Evolutionary conservation across 2,888 invertebrate genomes (phyloP).

Genomic region (Drosophila lacicola): DNA sequence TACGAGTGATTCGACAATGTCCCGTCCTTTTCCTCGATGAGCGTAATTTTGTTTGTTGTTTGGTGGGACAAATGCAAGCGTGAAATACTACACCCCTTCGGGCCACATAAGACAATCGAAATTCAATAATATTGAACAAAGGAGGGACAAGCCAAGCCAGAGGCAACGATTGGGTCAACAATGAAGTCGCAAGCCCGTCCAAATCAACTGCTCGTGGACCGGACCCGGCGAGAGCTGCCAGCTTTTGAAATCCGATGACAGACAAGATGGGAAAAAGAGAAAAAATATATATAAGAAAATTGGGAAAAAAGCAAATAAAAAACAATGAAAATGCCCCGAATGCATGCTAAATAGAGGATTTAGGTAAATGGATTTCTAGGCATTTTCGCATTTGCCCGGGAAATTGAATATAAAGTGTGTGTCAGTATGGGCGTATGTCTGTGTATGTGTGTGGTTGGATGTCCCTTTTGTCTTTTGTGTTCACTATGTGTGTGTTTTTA

Average conservation of each 20-base stretch:
- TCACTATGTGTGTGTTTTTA: slow-evolving; percentile 32
- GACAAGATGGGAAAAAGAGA: slow-evolving; percentile 30
- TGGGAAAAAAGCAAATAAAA: slow-evolving; percentile 59
- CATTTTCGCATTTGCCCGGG: slow-evolving; percentile 75
- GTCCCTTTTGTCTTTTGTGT: slow-evolving; percentile 40
- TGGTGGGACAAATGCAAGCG: slow-evolving; percentile 33
- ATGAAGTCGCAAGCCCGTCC: slow-evolving; percentile 56
- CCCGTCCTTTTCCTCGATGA: slow-evolving; percentile 19
- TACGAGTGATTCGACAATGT: slow-evolving; percentile 16
- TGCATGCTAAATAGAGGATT: slow-evolving; percentile 83
- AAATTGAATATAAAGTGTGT: slow-evolving; percentile 75
- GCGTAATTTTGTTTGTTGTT: slow-evolving; percentile 53
- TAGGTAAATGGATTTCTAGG: slow-evolving; percentile 82
- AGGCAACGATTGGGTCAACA: slow-evolving; percentile 48
- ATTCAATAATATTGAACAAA: slow-evolving; percentile 71
- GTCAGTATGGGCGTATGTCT: slow-evolving; percentile 21
- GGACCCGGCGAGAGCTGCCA: slow-evolving; percentile 26
- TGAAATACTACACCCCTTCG: slow-evolving; percentile 35
- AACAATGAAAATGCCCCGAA: slow-evolving; percentile 80
- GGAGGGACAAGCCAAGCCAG: slow-evolving; percentile 33
- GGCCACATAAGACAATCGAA: slow-evolving; percentile 74
- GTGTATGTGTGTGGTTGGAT: slow-evolving; percentile 1
- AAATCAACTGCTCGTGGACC: slow-evolving; percentile 56
- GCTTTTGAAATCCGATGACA: slow-evolving; percentile 77
- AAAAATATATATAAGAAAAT: slow-evolving; percentile 29